phyloP scores from a whole-genome alignment of 2,888 invertebrate genomes.

The Dryococelus australis region DNA sequence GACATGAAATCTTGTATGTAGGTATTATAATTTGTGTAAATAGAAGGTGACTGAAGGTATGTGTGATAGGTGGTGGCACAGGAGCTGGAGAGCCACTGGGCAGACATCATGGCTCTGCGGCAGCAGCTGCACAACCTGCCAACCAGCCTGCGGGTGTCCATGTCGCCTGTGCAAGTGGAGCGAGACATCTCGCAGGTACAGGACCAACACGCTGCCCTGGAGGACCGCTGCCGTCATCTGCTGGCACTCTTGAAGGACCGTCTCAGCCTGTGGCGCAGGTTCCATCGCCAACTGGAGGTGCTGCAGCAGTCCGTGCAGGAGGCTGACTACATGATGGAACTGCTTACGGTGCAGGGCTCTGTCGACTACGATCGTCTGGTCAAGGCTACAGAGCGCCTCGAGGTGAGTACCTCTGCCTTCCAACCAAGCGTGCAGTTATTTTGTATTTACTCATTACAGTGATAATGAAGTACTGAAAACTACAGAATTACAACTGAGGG shows the following conservation, averaged over 20 bases:
- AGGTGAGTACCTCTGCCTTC: conserved; percentile 66
- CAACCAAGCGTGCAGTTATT: too few relatives aligned
- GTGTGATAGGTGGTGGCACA: conserved; percentile 63
- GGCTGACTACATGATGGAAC: conserved; percentile 87
- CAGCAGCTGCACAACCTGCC: conserved; percentile 82
- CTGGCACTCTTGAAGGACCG: conserved; percentile 70
- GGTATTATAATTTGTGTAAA: too few relatives aligned
- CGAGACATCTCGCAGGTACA: conserved; percentile 77
- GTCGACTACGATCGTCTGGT: conserved; percentile 83
- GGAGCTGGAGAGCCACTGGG: conserved; percentile 76
- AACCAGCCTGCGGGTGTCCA: conserved; percentile 72
- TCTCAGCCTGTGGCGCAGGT: conserved; percentile 76
- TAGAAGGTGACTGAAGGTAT: too few relatives aligned
- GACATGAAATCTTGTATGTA: too few relatives aligned
- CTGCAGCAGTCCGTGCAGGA: conserved; percentile 85
- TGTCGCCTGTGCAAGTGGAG: conserved; percentile 79
- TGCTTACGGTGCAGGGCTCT: conserved; percentile 82
- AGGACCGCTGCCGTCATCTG: conserved; percentile 74
- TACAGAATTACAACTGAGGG: too few relatives aligned
- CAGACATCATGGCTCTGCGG: conserved; percentile 76
- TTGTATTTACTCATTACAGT: too few relatives aligned
- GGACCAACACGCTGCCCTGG: conserved; percentile 77
- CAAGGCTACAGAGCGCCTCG: conserved; percentile 83
- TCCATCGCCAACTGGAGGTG: conserved; percentile 78
- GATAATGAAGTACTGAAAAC: too few relatives aligned